phyloP scores from a whole-genome alignment of 2,797 vertebrate genomes.

The Menidia menidia region DNA sequence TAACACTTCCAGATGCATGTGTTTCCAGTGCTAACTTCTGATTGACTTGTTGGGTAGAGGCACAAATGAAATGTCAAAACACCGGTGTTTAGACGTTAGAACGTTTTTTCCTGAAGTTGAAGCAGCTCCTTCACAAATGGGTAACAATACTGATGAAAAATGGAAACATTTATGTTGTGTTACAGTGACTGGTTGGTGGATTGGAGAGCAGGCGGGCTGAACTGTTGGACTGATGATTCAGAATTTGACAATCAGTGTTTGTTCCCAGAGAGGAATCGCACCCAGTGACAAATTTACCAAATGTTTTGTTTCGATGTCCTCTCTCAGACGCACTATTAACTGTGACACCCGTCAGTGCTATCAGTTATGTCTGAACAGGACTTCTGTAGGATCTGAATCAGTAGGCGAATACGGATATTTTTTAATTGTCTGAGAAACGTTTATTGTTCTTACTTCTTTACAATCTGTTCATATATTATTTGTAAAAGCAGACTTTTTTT shows the following conservation, averaged over 20 bases:
- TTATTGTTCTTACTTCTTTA: not conserved
- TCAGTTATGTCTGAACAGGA: too few species aligned
- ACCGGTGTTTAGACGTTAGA: too few species aligned
- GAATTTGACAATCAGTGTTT: not conserved
- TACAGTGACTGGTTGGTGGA: slow-evolving; percentile 35
- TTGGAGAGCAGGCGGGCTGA: not conserved
- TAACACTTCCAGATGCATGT: not conserved
- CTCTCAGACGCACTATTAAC: too few species aligned
- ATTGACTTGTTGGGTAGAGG: too few species aligned
- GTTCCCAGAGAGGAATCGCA: slow-evolving; percentile 34
- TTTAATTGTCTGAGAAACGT: not conserved
- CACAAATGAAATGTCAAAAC: too few species aligned
- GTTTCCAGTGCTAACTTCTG: slow-evolving; percentile 2
- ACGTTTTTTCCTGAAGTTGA: too few species aligned
- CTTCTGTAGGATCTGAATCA: not conserved
- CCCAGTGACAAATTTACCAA: not conserved
- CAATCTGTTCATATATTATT: not conserved
- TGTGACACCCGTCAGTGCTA: too few species aligned
- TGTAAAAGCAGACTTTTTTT: not conserved
- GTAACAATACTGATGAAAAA: too few species aligned
- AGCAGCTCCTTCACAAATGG: too few species aligned
- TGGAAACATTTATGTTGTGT: not conserved
- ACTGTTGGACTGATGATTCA: not conserved
- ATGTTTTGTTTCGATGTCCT: too few species aligned
- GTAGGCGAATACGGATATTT: not conserved